Conservation (phyloP, 2,888 invertebrate genomes). For the Pristionchus fissidentatus region DNA sequence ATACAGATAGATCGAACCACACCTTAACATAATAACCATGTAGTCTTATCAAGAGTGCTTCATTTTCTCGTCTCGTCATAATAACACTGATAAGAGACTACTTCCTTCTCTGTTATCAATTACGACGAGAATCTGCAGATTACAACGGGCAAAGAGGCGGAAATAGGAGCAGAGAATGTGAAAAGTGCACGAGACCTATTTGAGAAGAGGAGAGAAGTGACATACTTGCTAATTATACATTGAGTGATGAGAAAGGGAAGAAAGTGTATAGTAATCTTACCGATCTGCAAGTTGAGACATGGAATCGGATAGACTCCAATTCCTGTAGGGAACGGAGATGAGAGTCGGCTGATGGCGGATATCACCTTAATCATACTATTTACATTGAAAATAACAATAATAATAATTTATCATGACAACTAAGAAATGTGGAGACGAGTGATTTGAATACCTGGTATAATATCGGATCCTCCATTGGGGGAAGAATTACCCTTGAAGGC, state of each 20-base stretch:
- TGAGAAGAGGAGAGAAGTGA: background rate
- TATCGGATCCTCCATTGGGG: background rate
- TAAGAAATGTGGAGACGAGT: background rate
- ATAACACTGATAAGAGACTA: conserved; percentile 5
- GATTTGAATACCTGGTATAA: background rate
- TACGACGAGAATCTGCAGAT: conserved; percentile 6
- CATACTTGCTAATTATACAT: background rate
- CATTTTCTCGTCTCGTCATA: background rate
- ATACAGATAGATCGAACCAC: background rate
- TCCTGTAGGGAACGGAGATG: conserved; percentile 40
- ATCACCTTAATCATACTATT: background rate
- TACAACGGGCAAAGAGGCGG: background rate
- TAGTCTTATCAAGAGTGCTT: background rate
- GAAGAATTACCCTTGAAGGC: conserved; percentile 60
- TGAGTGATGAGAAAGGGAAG: background rate
- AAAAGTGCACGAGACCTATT: background rate
- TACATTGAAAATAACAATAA: background rate
- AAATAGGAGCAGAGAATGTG: background rate
- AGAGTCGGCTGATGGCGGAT: conserved; percentile 32
- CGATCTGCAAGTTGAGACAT: conserved; percentile 67
- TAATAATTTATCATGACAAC: no score
- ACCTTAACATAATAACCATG: background rate
- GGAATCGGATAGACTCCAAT: conserved; percentile 62
- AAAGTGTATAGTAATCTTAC: conserved; percentile 34
- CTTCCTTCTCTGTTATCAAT: conserved; percentile 1